Evolutionary conservation across 2,888 invertebrate genomes (phyloP).

Genomic region (Rhagonycha lutea): DNA sequence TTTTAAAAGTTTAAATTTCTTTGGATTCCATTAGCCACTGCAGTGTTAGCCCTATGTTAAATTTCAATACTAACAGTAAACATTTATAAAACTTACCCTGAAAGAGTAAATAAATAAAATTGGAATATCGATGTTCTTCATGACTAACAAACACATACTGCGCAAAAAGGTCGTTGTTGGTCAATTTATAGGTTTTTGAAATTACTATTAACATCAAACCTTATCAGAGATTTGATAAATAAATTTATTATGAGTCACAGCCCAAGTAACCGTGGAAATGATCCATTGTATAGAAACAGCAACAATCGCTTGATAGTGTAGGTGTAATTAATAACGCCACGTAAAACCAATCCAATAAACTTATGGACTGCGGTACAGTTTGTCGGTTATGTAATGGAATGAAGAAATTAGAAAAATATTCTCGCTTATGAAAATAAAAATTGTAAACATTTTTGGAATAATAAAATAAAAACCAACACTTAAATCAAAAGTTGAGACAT

Average conservation of each 20-base stretch:
- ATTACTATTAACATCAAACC: conserved; percentile 33
- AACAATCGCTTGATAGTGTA: conserved; percentile 33
- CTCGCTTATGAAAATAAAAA: neutral
- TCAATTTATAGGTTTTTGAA: conserved; percentile 37
- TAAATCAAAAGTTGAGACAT: neutral
- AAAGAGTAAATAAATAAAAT: conserved; percentile 8
- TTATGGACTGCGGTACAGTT: neutral
- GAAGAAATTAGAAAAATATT: neutral
- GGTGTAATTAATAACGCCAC: conserved; percentile 32
- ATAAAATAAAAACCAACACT: neutral
- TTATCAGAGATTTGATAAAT: conserved; percentile 39
- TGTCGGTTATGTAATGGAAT: neutral
- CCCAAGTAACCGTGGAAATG: conserved; percentile 36
- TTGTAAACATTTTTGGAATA: neutral
- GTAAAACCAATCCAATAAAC: conserved; percentile 26
- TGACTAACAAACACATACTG: conserved; percentile 30
- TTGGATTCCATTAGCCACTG: neutral
- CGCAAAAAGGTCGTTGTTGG: conserved; percentile 29
- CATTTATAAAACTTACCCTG: conserved; percentile 9
- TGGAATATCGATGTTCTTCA: conserved; percentile 19
- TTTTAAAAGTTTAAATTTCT: conserved; percentile 1
- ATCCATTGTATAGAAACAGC: conserved; percentile 34
- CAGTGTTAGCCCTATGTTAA: neutral
- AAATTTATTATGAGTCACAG: conserved; percentile 37
- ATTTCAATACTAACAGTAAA: neutral